Base-by-base conservation (phyloP, 2,113 vertebrate species). In the Tachysurus vachellii region DNA sequence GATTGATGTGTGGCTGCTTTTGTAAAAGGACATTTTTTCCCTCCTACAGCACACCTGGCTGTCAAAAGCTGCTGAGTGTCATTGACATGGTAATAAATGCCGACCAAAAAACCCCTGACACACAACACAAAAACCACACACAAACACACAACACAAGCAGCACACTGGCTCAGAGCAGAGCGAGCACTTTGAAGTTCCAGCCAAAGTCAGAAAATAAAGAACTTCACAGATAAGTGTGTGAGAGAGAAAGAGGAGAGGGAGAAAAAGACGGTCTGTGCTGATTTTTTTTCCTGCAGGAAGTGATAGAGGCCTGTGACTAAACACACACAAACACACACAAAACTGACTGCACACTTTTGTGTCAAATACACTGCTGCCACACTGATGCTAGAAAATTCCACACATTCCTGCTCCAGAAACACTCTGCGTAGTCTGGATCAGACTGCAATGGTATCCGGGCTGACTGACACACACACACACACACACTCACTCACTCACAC, bases 321-420 rank as follows among this genome's bases (percentile, higher is more conserved):
- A 75, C 64, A 83, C 59, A 81, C 68, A 61, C 73, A 80, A 57
- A 56, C 71, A 50, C 71, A 83, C 62, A 66, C 62, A 56, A 54
- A 61, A 77, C 62, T 62, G 53, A 73, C 59, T 86, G 89, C 89
- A 86, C 90, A 92, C 73, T 10, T 61, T 76, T 87, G 88, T 86
- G 91, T 92, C 89, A 89, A 91, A 94, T 91, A 94, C 93, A 94
- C 90, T 84, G 87, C 89, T 19, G 28, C 86, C 89, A 82, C 88
- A 91, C 91, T 93, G 88, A 89, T 88, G 88, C 90, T 87, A 91
- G 90, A 89, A 91, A 89, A 94, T 94, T 94, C 92, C 87, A 91
- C 90, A 91, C 93, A 95, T 95, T 93, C 93, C 88, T 57, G 80
- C 82, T 89, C 86, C 91, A 93, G 92, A 93, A 92, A 92, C 92